phyloP scores from a whole-genome alignment of 2,888 invertebrate genomes.

The Monochamus alternatus region DNA sequence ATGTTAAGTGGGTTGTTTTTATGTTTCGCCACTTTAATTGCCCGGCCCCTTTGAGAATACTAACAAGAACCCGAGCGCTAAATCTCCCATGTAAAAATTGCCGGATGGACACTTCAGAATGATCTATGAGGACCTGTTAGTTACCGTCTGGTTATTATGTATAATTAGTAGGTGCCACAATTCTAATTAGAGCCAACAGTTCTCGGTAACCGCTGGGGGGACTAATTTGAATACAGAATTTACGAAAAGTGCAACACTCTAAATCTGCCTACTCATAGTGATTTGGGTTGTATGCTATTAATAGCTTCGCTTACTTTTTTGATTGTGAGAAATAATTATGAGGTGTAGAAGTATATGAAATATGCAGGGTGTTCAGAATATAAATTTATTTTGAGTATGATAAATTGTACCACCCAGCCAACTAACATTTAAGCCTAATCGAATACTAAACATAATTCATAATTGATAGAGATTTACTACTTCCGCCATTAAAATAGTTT shows the following conservation, averaged over 20 bases:
- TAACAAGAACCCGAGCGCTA: constrained; percentile 37
- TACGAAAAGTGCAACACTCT: neutral
- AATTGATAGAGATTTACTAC: no score
- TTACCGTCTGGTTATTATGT: constrained; percentile 39
- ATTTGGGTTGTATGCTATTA: no score
- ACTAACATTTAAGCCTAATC: no score
- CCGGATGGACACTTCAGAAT: constrained; percentile 51
- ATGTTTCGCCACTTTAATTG: constrained; percentile 50
- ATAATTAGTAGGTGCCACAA: constrained; percentile 39
- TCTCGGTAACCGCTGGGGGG: constrained; percentile 24
- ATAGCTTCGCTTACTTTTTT: no score
- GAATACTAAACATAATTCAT: no score
- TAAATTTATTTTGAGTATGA: no score
- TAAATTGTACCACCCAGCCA: no score
- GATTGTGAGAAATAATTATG: neutral
- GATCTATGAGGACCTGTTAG: constrained; percentile 45
- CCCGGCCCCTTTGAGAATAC: constrained; percentile 35
- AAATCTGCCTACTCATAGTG: neutral
- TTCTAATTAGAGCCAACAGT: constrained; percentile 35
- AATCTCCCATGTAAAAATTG: constrained; percentile 19
- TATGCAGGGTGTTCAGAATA: no score
- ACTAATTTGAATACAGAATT: constrained; percentile 29
- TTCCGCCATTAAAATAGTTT: no score
- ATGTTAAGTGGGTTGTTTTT: constrained; percentile 60
- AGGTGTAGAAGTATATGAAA: no score